Conservation (phyloP, 2,888 invertebrate species). For the Drosophila anceps region DNA sequence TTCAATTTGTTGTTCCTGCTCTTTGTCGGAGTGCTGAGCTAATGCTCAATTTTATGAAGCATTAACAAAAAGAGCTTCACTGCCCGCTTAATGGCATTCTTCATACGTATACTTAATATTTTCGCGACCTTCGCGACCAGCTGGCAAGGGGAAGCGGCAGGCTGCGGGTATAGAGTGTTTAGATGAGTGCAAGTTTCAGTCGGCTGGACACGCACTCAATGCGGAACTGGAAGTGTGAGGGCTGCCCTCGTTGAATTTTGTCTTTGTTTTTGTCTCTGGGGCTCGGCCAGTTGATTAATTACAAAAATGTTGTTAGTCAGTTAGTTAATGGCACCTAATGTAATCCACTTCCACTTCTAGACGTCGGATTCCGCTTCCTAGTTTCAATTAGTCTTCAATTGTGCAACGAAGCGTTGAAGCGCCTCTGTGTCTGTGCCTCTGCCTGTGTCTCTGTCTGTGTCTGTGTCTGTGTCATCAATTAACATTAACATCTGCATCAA, state of each 20-base stretch:
- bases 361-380: constrained; percentile 62
- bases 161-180: constrained; percentile 1
- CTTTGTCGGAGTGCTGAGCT: constrained; percentile 41
- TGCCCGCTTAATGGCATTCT: constrained; percentile 65
- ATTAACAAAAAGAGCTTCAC: constrained; percentile 56
- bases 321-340: constrained; percentile 69
- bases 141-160: not conserved
- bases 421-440: constrained; percentile 1
- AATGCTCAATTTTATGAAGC: constrained; percentile 71
- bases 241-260: constrained; percentile 46
- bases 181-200: constrained; percentile 48
- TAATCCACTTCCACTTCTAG: constrained; percentile 66
- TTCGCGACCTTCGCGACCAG: constrained; percentile 59
- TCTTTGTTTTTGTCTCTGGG: constrained; percentile 32
- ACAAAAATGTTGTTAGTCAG: constrained; percentile 40
- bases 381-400: constrained; percentile 76
- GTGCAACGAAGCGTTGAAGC: constrained; percentile 63
- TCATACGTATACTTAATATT: constrained; percentile 60
- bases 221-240: constrained; percentile 69
- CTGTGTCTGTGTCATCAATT: too few relatives aligned
- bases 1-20: constrained; percentile 62
- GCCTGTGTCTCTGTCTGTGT: too few relatives aligned
- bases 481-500: constrained; percentile 35
- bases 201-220: constrained; percentile 73
- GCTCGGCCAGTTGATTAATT: constrained; percentile 65